These are phyloP conservation scores for Pogonognathellus flavescens DNA, from an alignment of 1,140 invertebrate species.

Conservation along the genomic window DNA sequence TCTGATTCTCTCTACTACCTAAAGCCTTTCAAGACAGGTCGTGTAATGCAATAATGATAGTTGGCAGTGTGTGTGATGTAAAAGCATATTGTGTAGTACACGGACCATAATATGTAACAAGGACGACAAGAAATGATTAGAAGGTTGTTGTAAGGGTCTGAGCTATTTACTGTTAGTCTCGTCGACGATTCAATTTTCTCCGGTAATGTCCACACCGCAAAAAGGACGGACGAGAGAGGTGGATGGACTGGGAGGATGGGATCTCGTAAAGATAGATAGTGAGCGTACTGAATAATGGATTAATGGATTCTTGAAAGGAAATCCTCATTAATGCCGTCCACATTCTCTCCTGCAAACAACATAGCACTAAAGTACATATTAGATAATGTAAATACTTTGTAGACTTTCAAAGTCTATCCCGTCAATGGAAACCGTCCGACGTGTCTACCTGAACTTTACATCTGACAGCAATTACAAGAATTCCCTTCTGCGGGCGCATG, in stretches of 20 bases:
- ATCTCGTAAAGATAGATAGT: not conserved
- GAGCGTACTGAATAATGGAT: constrained; percentile 17
- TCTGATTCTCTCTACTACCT: no score
- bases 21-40: not conserved
- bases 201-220: not conserved
- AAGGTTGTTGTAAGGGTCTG: not conserved
- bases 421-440: no score
- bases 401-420: no score
- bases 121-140: not conserved
- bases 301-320: constrained; percentile 41
- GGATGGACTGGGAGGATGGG: not conserved
- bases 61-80: not conserved
- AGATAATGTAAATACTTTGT: no score
- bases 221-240: not conserved
- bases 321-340: constrained; percentile 11
- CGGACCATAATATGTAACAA: not conserved
- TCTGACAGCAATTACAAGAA: no score
- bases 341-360: not conserved
- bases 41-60: not conserved
- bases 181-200: not conserved
- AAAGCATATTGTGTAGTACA: not conserved
- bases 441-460: no score
- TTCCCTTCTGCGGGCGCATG: no score
- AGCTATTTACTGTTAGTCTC: not conserved
- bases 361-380: not conserved